phyloP scores from a whole-genome alignment of 35 echinoderm and acorn worm genomes.

The Antedon bifida region DNA sequence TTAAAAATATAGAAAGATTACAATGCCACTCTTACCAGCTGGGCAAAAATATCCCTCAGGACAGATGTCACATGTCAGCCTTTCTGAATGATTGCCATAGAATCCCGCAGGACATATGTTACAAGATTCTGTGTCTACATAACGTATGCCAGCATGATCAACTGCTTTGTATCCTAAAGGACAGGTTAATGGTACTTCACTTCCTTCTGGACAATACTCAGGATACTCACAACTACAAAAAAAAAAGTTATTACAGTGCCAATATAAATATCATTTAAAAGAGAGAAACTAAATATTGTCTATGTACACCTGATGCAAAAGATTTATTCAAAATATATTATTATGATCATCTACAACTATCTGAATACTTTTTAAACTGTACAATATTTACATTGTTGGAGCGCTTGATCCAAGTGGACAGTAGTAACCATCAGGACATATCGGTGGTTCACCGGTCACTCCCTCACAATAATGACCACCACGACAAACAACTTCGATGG shows the following conservation, averaged over 20 bases:
- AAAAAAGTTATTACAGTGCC: background rate
- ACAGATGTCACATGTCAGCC: slow-evolving; percentile 50
- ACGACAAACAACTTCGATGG: slow-evolving; percentile 70
- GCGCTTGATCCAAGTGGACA: slow-evolving; percentile 76
- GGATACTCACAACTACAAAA: slow-evolving; percentile 73
- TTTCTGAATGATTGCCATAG: slow-evolving; percentile 83
- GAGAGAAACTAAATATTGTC: too few species aligned
- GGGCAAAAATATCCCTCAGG: slow-evolving; percentile 85
- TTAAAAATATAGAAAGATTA: too few species aligned
- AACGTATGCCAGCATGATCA: slow-evolving; percentile 33
- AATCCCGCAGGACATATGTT: slow-evolving; percentile 71
- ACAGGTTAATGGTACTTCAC: slow-evolving; percentile 59
- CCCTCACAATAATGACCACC: slow-evolving; percentile 86
- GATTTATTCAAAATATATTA: too few species aligned
- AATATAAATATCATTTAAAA: too few species aligned
- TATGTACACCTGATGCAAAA: too few species aligned
- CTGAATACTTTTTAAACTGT: background rate
- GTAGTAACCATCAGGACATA: slow-evolving; percentile 86
- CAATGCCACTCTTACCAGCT: slow-evolving; percentile 33
- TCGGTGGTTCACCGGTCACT: slow-evolving; percentile 67
- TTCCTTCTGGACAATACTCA: slow-evolving; percentile 89
- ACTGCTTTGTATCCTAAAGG: slow-evolving; percentile 66
- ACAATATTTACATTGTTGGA: slow-evolving; percentile 34
- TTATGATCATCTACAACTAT: too few species aligned
- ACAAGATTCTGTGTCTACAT: slow-evolving; percentile 12